phyloP scores from a whole-genome alignment of 2,888 invertebrate genomes.

The Malachius bipustulatus region DNA sequence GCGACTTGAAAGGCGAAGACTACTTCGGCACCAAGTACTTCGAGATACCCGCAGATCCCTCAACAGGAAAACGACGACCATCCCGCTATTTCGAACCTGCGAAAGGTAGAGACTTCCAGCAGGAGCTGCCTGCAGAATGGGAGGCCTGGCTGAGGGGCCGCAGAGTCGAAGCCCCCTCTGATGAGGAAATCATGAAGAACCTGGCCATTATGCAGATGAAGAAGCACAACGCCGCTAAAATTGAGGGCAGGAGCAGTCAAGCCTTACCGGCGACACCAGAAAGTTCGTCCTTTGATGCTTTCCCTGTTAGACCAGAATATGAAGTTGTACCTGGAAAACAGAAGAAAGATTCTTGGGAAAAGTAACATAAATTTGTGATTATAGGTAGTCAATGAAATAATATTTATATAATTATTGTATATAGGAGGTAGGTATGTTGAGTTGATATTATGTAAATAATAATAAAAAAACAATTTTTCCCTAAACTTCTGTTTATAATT shows the following conservation, averaged over 20 bases:
- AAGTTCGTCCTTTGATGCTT: constrained; percentile 34
- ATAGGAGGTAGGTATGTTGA: no score
- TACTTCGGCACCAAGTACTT: constrained; percentile 72
- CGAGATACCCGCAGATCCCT: constrained; percentile 59
- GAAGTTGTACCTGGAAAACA: constrained; percentile 42
- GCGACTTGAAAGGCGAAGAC: constrained; percentile 56
- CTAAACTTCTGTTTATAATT: no score
- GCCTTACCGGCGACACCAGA: constrained; percentile 40
- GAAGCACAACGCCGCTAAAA: constrained; percentile 58
- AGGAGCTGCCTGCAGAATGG: constrained; percentile 77
- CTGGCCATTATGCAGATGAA: constrained; percentile 59
- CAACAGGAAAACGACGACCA: constrained; percentile 50
- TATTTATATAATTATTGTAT: no score
- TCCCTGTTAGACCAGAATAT: constrained; percentile 40
- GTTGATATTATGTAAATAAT: no score
- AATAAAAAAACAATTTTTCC: no score
- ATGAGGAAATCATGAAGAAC: constrained; percentile 61
- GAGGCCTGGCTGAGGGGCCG: constrained; percentile 68
- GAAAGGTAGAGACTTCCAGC: constrained; percentile 50
- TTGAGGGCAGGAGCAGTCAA: constrained; percentile 47
- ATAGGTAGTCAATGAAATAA: no score
- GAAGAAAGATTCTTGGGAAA: no score
- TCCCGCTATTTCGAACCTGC: constrained; percentile 64
- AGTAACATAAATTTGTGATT: no score
- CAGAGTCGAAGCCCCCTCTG: constrained; percentile 52